Base-by-base conservation (phyloP, 2,797 vertebrate genomes). In the Percopsis omiscomaycus region DNA sequence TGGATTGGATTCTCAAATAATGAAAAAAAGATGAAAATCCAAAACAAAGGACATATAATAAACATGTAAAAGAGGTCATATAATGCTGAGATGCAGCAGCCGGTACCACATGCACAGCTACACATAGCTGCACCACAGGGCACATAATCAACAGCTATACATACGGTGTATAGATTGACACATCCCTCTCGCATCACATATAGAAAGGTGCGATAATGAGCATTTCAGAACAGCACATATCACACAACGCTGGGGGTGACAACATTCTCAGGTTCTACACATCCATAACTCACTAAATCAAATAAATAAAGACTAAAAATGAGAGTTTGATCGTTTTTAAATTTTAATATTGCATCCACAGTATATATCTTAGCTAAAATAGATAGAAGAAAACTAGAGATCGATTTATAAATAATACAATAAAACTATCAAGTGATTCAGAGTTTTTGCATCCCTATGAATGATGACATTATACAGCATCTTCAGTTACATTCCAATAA, bases 151-250 rank as follows among this genome's bases (percentile, higher is more conserved):
- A 37, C 37, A 37, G 37, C 37, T 37, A 37, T 37, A 37, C 37
- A 37, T 37, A 37, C 9, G n/a, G 12, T 47, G 44, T 0, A 1
- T 42, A 48, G 54, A 57, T 15, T 79, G 72, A 84, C 63, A 65
- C 59, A 73, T 76, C 81, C 76, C 30, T 79, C 66, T 66, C 72
- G 78, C 69, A 67, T 70, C 58, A 64, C 68, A 71, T 48, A 69
- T 59, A 75, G 13, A 61, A 32, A 73, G n/a, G 67, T 84, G 79
- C 64, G 72, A 77, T 69, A 54, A 71, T 76, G 46, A 77, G 37
- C n/a, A 71, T 68, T 66, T 73, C 42, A 55, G 9, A 67, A 49
- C 4, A 58, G 3, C 4, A 9, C 27, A 55, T 37, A 62, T 51
- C 51, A 59, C 48, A 69, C 48, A 69, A 74, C 30, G 64, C 44